Conservation (phyloP, 2,888 invertebrate genomes). For the Sipha maydis region DNA sequence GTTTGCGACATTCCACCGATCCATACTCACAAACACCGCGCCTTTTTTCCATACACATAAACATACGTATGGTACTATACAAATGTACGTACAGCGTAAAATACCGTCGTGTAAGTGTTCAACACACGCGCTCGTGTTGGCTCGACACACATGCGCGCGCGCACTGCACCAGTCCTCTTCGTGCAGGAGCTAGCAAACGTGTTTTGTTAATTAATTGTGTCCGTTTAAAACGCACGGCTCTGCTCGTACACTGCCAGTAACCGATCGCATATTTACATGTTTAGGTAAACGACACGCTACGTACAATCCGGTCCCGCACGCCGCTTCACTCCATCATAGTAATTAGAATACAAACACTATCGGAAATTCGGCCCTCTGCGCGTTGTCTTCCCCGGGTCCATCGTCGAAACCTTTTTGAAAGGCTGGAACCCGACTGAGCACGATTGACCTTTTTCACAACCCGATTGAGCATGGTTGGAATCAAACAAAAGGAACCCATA, state of each 20-base stretch:
- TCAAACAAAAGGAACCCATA: no score
- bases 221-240: neutral
- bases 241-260: neutral
- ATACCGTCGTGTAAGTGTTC: no score
- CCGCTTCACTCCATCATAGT: neutral
- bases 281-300: neutral
- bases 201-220: constrained; percentile 15
- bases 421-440: no score
- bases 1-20: constrained; percentile 13
- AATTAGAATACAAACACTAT: neutral
- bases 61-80: no score
- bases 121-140: neutral
- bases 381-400: no score
- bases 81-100: no score
- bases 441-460: no score
- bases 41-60: no score
- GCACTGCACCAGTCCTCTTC: no score
- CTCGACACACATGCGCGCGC: neutral
- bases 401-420: no score
- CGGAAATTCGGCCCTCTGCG: neutral
- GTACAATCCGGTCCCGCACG: neutral
- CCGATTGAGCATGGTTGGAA: no score
- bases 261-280: neutral
- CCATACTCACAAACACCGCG: no score
- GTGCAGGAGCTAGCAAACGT: neutral